A percentile compares a stretch with the other conserved stretches of the same genome.
Conservation (phyloP, 92 coral and sea anemone species). For the Galaxea fascicularis region DNA sequence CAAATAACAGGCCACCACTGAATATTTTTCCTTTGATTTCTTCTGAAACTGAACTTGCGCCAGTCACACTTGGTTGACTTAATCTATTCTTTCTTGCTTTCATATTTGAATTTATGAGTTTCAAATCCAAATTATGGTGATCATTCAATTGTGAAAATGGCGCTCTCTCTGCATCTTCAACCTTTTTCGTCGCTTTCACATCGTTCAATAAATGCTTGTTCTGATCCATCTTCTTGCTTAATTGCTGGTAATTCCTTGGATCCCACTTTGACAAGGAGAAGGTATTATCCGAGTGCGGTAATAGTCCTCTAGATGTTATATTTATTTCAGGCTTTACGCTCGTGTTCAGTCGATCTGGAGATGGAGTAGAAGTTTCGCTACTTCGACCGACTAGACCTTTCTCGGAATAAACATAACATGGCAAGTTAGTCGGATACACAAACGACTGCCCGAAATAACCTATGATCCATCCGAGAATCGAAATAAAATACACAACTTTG, state of each 20-base stretch:
- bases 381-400: not conserved
- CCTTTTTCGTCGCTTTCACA: not conserved
- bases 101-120: not conserved
- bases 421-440: slow-evolving; percentile 61
- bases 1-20: not conserved
- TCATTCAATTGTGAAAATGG: slow-evolving; percentile 27
- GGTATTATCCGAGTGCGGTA: slow-evolving; percentile 1
- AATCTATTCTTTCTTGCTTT: not conserved
- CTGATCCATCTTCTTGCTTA: not conserved
- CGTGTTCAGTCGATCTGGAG: slow-evolving; percentile 10
- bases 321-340: slow-evolving; percentile 17
- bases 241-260: not conserved
- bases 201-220: not conserved
- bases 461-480: slow-evolving; percentile 87
- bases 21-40: not conserved
- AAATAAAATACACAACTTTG: slow-evolving; percentile 85
- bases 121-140: not conserved
- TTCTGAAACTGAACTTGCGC: not conserved
- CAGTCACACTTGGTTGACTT: not conserved
- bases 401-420: slow-evolving; percentile 63
- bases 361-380: not conserved
- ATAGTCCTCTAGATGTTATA: slow-evolving; percentile 17
- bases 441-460: slow-evolving; percentile 91
- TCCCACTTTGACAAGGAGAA: slow-evolving; percentile 9
- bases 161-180: not conserved